Evolutionary conservation across 2,113 vertebrate species (phyloP).

Genomic region (Aramus guarauna): DNA sequence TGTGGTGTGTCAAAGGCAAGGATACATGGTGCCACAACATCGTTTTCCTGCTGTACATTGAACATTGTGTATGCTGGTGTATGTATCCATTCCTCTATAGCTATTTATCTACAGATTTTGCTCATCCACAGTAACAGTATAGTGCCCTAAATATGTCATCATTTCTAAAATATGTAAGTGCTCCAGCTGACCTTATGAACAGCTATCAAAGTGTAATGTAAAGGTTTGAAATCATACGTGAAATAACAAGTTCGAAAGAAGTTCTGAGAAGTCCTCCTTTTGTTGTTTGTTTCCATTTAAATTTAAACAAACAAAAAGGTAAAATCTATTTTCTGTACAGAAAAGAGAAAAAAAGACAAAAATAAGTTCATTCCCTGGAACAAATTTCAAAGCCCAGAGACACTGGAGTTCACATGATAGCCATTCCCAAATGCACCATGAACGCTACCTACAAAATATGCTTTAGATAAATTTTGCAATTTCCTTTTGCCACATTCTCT

Average conservation of each 20-base stretch:
- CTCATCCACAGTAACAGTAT: neutral
- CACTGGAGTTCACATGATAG: neutral
- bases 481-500: neutral
- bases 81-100: neutral
- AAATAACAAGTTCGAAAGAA: neutral
- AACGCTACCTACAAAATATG: neutral
- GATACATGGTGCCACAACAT: neutral
- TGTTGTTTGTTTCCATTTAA: neutral
- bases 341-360: neutral
- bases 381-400: neutral
- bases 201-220: neutral
- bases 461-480: neutral
- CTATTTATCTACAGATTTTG: neutral
- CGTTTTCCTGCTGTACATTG: neutral
- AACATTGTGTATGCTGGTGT: neutral
- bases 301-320: neutral
- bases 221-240: neutral
- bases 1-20: neutral
- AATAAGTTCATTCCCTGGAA: neutral
- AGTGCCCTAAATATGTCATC: neutral
- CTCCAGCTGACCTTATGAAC: neutral
- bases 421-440: neutral
- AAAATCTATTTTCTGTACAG: neutral
- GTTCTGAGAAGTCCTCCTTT: neutral
- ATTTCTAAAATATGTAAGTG: neutral